These are phyloP conservation scores for Caenorhabditis remanei DNA, from an alignment of 1,140 invertebrate species.

Conservation along the genomic window DNA sequence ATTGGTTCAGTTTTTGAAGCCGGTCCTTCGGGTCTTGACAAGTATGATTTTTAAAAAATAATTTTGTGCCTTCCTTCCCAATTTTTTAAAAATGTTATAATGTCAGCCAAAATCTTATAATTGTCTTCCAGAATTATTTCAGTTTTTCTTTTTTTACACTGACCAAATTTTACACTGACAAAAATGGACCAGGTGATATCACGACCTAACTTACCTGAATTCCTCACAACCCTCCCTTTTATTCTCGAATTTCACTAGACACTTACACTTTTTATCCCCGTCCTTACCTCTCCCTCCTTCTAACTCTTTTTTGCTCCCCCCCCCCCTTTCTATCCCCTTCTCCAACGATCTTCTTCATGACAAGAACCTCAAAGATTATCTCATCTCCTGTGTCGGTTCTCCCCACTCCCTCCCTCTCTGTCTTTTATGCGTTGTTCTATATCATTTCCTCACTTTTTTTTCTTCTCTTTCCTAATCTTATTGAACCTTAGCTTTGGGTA, in stretches of 20 bases:
- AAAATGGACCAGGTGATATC: not conserved
- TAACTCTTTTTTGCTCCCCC: too few species aligned
- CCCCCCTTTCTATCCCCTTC: too few species aligned
- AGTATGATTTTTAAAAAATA: too few species aligned
- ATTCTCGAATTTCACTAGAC: conserved; percentile 38
- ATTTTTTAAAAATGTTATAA: too few species aligned
- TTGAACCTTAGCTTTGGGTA: not conserved
- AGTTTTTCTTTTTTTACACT: too few species aligned
- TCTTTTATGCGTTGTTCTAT: not conserved
- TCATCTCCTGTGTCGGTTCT: not conserved
- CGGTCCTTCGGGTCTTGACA: too few species aligned
- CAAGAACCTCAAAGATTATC: conserved; percentile 41
- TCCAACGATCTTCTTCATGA: not conserved
- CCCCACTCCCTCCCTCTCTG: not conserved
- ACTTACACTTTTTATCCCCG: not conserved
- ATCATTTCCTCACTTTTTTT: not conserved
- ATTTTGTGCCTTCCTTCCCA: too few species aligned
- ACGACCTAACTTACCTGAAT: not conserved
- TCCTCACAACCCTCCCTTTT: not conserved
- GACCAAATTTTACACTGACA: too few species aligned
- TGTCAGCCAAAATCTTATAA: too few species aligned
- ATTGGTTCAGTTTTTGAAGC: too few species aligned
- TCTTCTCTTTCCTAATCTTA: too few species aligned
- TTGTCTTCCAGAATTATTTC: too few species aligned
- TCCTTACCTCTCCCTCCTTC: not conserved